Percentiles rank a stretch among this genome's conserved stretches.
Conservation (phyloP, 2,797 vertebrate species). For the Scyliorhinus canicula region DNA sequence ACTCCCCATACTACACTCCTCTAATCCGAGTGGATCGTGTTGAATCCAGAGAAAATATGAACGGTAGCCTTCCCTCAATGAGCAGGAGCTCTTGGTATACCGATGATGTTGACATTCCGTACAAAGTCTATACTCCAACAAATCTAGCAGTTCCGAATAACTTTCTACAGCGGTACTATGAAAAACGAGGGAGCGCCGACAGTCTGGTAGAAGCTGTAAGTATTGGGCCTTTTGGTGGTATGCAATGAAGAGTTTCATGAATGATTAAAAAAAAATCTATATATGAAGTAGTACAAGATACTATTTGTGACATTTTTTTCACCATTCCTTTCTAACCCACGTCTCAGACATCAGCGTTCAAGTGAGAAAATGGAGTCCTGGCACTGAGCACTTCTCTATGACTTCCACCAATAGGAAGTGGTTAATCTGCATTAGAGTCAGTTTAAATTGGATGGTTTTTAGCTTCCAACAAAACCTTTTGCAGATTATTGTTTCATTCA, state of each 20-base stretch:
- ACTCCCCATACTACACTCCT: slow-evolving; percentile 82
- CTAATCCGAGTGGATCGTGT: slow-evolving; percentile 82
- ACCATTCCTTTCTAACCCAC: not conserved
- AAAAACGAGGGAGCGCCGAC: slow-evolving; percentile 93
- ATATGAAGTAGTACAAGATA: not conserved
- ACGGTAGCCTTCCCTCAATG: slow-evolving; percentile 78
- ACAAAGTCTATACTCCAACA: slow-evolving; percentile 80
- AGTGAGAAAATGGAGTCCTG: not conserved
- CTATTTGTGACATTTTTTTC: not conserved
- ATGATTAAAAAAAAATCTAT: not conserved
- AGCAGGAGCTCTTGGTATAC: slow-evolving; percentile 97
- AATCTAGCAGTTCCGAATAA: slow-evolving; percentile 83
- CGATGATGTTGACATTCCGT: slow-evolving; percentile 81
- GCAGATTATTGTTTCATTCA: not conserved
- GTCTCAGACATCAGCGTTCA: not conserved
- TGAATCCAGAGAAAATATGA: slow-evolving; percentile 70
- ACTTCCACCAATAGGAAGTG: not conserved
- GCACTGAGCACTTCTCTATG: not conserved
- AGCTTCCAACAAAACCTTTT: not conserved
- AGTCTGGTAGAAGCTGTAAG: slow-evolving; percentile 96
- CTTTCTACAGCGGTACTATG: slow-evolving; percentile 82
- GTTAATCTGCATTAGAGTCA: not conserved
- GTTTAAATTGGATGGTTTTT: not conserved
- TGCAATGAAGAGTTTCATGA: not conserved
- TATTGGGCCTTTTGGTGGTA: slow-evolving; percentile 41